Evolutionary conservation across 2,888 invertebrate species (phyloP), one percentile per base, ranked within the genome.

Genomic region (Cerastis rubricosa): DNA sequence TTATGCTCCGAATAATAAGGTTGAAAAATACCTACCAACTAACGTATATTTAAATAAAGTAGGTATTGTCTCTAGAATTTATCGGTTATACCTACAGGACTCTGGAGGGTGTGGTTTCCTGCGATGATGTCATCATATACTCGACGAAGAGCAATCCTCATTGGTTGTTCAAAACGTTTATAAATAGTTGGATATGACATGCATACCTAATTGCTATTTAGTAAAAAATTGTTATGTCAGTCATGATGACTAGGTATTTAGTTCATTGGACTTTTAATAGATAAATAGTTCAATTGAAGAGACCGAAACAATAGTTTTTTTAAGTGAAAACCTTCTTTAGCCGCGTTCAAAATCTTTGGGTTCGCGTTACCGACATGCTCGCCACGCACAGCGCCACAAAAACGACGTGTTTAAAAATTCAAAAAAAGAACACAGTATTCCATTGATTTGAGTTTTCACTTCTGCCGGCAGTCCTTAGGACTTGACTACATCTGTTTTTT

Each of bases 51-150:
- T 22, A 40, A 40, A 40, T 29, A 22, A 12, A 54, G 22, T 78
- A 71, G 43, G 69, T 68, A 76, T 57, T 71, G 69, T 70, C 40
- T 61, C 14, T 54, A 67, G 22, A 57, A 65, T 67, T 70, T 71
- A 80, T 74, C 74, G 64, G 29, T 61, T 45, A 73, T 78, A 78
- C 67, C 70, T 84, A 74, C 84, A 84, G 84, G 83, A 84, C 69
- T 49, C 71, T 45, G 65, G 11, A 64, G 14, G 83, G 83, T 78
- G 83, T 81, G 83, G 66, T 72, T 83, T 77, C 59, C 64, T 40
- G 29, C 25, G 49, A n/a, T 81, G 69, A 78, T 66, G 69, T 81
- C 72, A 84, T 9, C 43, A 49, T 45, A 59, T 45, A 70, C 22
- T 71, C 57, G 17, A 43, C 51, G 8, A 29, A 43, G 35, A n/a